Percentiles rank a stretch among this genome's conserved stretches.
phyloP scores from a whole-genome alignment of 2,797 vertebrate species.

The Gephyroberyx darwinii region DNA sequence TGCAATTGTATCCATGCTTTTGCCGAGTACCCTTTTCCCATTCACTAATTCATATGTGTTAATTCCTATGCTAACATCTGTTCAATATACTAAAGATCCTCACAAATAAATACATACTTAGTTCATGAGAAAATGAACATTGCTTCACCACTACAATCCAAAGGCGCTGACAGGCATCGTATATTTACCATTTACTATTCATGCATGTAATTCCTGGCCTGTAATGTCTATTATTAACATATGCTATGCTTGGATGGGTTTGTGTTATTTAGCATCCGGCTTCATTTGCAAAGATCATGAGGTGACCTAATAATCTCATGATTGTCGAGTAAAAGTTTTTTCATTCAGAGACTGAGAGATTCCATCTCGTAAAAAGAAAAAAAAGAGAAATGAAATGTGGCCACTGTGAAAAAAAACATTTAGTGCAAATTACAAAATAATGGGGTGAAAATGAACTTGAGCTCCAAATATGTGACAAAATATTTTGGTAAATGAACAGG shows the following conservation, averaged over 20 bases:
- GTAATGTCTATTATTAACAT: constrained; percentile 35
- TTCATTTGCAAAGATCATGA: constrained; percentile 15
- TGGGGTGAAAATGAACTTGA: too few species aligned
- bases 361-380: too few species aligned
- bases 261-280: constrained; percentile 7
- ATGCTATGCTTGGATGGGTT: constrained; percentile 17
- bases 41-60: not conserved
- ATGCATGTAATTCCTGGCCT: constrained; percentile 29
- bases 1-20: too few species aligned
- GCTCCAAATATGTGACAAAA: too few species aligned
- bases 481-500: too few species aligned
- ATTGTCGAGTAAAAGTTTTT: not conserved
- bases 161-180: constrained; percentile 1
- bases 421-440: too few species aligned
- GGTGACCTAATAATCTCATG: constrained; percentile 1
- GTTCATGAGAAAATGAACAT: constrained; percentile 1
- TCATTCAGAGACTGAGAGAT: not conserved
- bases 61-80: constrained; percentile 25
- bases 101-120: constrained; percentile 14
- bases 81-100: constrained; percentile 15
- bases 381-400: too few species aligned
- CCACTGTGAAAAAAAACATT: too few species aligned
- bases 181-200: constrained; percentile 9
- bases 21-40: too few species aligned
- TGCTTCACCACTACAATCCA: constrained; percentile 4